Evolutionary conservation across 2,113 vertebrate species (phyloP).

Genomic region (Scomber colias): DNA sequence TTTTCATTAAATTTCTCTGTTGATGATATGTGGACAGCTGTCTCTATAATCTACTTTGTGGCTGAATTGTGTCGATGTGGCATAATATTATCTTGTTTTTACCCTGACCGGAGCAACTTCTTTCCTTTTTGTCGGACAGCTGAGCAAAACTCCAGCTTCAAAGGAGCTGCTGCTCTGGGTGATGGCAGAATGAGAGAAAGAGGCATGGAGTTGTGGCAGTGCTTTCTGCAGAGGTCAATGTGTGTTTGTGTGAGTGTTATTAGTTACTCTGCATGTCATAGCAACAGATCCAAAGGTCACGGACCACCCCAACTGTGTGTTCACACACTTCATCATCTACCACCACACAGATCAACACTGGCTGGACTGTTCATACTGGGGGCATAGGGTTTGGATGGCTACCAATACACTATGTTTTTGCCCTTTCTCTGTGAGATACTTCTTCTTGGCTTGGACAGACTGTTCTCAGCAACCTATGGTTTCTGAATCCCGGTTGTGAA

Average conservation of each 20-base stretch:
- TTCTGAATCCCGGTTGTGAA: constrained; percentile 71
- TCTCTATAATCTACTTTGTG: not conserved
- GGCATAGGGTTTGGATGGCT: constrained; percentile 50
- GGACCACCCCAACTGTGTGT: constrained; percentile 78
- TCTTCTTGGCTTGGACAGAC: constrained; percentile 60
- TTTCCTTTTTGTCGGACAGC: constrained; percentile 34
- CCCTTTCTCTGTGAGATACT: constrained; percentile 50
- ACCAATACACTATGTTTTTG: constrained; percentile 56
- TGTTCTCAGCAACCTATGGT: constrained; percentile 58
- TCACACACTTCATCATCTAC: constrained; percentile 72
- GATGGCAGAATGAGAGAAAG: constrained; percentile 30
- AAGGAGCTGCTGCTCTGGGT: constrained; percentile 42
- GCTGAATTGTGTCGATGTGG: not conserved
- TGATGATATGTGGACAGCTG: not conserved
- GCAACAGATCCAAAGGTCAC: constrained; percentile 77
- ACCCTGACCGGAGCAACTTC: constrained; percentile 13
- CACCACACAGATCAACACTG: constrained; percentile 61
- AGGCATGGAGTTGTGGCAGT: constrained; percentile 24
- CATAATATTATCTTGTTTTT: constrained; percentile 25
- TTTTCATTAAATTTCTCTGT: not conserved
- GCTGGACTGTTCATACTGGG: constrained; percentile 52
- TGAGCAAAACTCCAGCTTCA: constrained; percentile 51
- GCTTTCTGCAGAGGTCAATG: constrained; percentile 56
- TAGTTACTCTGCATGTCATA: constrained; percentile 71
- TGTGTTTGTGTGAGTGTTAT: constrained; percentile 63